Percentiles rank a stretch among this genome's conserved stretches.
Conservation (phyloP, 1,140 invertebrate genomes). For the Penaeus chinensis region DNA sequence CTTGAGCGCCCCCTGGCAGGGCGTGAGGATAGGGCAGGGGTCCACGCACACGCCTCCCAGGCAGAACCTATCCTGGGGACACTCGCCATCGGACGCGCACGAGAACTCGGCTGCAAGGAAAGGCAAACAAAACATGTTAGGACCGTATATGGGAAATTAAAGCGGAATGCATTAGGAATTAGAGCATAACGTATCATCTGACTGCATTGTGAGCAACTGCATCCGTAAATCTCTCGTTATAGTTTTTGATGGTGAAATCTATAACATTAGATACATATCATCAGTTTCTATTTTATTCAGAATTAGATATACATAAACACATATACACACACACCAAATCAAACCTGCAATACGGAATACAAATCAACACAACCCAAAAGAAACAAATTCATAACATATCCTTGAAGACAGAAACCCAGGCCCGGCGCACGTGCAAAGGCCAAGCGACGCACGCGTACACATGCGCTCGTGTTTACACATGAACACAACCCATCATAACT, state of each 20-base stretch:
- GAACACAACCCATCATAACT: too few species aligned
- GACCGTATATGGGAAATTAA: neutral
- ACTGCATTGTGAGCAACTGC: neutral
- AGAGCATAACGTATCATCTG: neutral
- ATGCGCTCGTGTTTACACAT: too few species aligned
- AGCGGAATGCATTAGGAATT: neutral
- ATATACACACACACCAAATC: too few species aligned
- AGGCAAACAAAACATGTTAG: neutral
- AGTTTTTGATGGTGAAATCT: neutral
- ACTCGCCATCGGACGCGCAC: constrained; percentile 59
- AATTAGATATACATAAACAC: neutral
- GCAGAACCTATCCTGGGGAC: constrained; percentile 64
- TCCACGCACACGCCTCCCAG: constrained; percentile 65
- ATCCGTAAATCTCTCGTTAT: neutral
- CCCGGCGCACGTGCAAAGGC: too few species aligned
- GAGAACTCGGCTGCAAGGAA: constrained; percentile 29
- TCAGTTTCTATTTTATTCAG: neutral
- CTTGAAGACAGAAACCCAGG: too few species aligned
- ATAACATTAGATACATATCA: neutral
- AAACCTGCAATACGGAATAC: too few species aligned
- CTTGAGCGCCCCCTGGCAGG: constrained; percentile 60
- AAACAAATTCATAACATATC: too few species aligned
- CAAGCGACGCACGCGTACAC: too few species aligned
- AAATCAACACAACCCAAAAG: too few species aligned
- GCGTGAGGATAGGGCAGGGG: constrained; percentile 65